A percentile compares a stretch with the other conserved stretches of the same genome.
phyloP scores from a whole-genome alignment of 1,140 invertebrate genomes.

The Dufourea novaeangliae region DNA sequence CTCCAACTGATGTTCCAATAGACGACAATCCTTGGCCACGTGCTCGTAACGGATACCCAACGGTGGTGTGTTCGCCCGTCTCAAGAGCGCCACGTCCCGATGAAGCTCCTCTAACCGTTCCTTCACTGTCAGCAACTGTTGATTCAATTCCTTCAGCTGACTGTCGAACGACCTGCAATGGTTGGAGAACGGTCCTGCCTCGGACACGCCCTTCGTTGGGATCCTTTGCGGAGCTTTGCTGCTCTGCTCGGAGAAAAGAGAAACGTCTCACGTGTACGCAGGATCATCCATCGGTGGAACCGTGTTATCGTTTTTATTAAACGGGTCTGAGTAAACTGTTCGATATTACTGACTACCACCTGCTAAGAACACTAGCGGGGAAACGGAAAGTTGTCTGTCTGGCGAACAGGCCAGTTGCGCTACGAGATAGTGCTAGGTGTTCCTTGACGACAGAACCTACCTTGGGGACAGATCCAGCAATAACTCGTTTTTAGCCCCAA shows the following conservation, averaged over 20 bases:
- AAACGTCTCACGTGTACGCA: constrained; percentile 28
- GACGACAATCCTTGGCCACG: constrained; percentile 84
- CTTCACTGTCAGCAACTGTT: constrained; percentile 84
- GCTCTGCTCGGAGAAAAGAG: constrained; percentile 60
- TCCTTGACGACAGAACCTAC: neutral
- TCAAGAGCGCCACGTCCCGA: constrained; percentile 83
- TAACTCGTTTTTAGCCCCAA: neutral
- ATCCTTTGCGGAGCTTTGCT: constrained; percentile 72
- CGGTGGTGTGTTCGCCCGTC: constrained; percentile 84
- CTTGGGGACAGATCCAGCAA: neutral
- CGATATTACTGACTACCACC: constrained; percentile 42
- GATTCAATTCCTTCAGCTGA: constrained; percentile 85
- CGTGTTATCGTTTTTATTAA: neutral
- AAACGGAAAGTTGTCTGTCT: constrained; percentile 25
- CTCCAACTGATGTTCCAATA: constrained; percentile 85
- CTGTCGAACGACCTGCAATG: constrained; percentile 86
- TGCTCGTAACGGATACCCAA: constrained; percentile 83
- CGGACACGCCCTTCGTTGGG: constrained; percentile 66
- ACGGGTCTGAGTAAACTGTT: constrained; percentile 10
- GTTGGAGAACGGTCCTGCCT: constrained; percentile 83
- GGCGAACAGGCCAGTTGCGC: constrained; percentile 22
- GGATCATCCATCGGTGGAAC: neutral
- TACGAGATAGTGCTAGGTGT: constrained; percentile 30
- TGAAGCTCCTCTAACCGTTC: constrained; percentile 86
- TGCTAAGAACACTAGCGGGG: constrained; percentile 33